Conservation (phyloP, 2,888 invertebrate genomes). For the Herminia tarsipennalis region DNA sequence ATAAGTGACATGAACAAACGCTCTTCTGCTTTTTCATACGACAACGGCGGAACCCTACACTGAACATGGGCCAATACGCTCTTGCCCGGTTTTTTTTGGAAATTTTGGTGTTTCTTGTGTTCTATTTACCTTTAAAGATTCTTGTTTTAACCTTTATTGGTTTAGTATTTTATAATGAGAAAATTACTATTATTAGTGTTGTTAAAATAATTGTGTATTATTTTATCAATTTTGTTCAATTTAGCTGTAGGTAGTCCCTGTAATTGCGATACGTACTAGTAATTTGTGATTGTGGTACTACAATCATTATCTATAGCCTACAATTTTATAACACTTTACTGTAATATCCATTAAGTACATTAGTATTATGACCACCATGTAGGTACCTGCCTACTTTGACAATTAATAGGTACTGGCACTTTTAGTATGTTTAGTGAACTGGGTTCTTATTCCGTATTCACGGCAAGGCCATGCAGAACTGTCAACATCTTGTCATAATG, state of each 20-base stretch:
- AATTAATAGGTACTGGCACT: no score
- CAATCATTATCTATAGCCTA: not conserved
- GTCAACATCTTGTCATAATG: no score
- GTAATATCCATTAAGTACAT: not conserved
- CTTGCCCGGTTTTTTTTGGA: no score
- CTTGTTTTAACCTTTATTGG: not conserved
- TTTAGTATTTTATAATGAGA: not conserved
- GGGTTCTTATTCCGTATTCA: no score
- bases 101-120: no score
- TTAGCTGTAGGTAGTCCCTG: not conserved
- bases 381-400: not conserved
- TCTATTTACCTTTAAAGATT: no score
- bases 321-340: slow-evolving; percentile 4
- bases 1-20: no score
- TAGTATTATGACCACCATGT: not conserved
- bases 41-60: no score
- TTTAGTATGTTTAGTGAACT: no score
- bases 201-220: not conserved
- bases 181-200: not conserved
- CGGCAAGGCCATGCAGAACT: no score
- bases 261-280: slow-evolving; percentile 1
- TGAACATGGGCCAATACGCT: no score
- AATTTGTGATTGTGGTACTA: slow-evolving; percentile 2
- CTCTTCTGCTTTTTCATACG: no score
- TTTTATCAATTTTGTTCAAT: slow-evolving; percentile 3